Evolutionary conservation across 2,113 vertebrate genomes (phyloP).

Genomic region (Pagrus major): DNA sequence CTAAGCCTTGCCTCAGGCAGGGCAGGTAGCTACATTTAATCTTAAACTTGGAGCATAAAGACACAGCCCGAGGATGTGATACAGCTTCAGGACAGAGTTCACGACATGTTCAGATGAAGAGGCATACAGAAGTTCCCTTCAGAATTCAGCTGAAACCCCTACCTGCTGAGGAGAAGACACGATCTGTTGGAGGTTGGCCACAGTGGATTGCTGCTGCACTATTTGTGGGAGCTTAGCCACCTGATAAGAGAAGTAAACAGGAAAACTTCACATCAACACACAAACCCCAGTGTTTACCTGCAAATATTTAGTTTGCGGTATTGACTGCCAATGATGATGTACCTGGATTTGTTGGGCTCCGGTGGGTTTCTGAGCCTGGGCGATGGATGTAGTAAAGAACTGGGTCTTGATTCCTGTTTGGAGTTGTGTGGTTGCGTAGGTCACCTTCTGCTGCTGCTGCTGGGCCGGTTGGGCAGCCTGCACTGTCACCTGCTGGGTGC

Average conservation of each 20-base stretch:
- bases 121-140: not conserved
- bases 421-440: slow-evolving; percentile 87
- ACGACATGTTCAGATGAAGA: not conserved
- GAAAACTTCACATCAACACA: slow-evolving; percentile 31
- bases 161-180: slow-evolving; percentile 93
- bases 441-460: slow-evolving; percentile 91
- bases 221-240: slow-evolving; percentile 91
- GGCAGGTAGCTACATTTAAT: not conserved
- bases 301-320: not conserved
- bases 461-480: slow-evolving; percentile 89
- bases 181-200: slow-evolving; percentile 90
- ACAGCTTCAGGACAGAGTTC: not conserved
- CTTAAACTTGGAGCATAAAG: not conserved
- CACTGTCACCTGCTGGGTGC: slow-evolving; percentile 87
- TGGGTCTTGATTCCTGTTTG: slow-evolving; percentile 94
- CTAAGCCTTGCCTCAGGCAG: not conserved
- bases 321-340: slow-evolving; percentile 15
- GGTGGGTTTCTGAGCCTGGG: slow-evolving; percentile 90
- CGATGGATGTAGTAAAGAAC: slow-evolving; percentile 90
- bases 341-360: slow-evolving; percentile 94
- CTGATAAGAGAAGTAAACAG: slow-evolving; percentile 75
- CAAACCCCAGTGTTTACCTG: not conserved
- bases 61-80: not conserved
- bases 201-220: slow-evolving; percentile 87
- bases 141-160: slow-evolving; percentile 30